Percentiles rank a stretch among this genome's conserved stretches.
These are phyloP conservation scores for Sula dactylatra DNA, from an alignment of 2,113 vertebrate species.

Conservation along the genomic window DNA sequence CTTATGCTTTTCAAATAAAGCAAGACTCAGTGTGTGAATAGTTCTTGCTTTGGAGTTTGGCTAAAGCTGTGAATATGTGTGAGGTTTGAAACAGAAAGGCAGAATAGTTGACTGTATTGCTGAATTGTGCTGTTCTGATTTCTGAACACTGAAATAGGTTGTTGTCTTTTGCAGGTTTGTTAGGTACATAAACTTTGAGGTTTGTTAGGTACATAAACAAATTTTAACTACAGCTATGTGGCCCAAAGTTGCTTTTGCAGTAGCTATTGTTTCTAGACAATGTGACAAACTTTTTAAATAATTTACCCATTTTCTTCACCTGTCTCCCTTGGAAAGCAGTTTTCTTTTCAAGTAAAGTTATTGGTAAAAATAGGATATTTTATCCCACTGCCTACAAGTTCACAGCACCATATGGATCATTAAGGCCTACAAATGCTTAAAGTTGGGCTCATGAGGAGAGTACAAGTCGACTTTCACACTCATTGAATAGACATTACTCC, in stretches of 20 bases:
- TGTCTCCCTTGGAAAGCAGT: not conserved
- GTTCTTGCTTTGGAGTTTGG: not conserved
- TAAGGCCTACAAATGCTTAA: not conserved
- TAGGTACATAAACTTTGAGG: not conserved
- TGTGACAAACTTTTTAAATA: not conserved
- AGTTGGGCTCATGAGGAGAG: not conserved
- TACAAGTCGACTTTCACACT: not conserved
- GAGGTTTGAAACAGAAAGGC: not conserved
- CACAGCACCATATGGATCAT: not conserved
- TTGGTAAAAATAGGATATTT: slow-evolving; percentile 3
- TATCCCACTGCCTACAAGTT: not conserved
- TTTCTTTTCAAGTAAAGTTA: not conserved
- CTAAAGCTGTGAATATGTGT: not conserved
- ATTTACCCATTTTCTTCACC: not conserved
- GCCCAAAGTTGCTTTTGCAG: not conserved
- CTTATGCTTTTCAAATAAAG: not conserved
- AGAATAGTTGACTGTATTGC: not conserved
- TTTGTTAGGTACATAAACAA: not conserved
- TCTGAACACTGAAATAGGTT: not conserved
- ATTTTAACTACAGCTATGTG: not conserved
- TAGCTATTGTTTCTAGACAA: not conserved
- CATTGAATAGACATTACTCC: not conserved
- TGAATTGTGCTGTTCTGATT: not conserved
- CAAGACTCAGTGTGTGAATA: not conserved
- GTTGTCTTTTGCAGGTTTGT: not conserved